These are phyloP conservation scores for Polypedilum vanderplanki DNA, from an alignment of 1,140 invertebrate species.

Conservation along the genomic window DNA sequence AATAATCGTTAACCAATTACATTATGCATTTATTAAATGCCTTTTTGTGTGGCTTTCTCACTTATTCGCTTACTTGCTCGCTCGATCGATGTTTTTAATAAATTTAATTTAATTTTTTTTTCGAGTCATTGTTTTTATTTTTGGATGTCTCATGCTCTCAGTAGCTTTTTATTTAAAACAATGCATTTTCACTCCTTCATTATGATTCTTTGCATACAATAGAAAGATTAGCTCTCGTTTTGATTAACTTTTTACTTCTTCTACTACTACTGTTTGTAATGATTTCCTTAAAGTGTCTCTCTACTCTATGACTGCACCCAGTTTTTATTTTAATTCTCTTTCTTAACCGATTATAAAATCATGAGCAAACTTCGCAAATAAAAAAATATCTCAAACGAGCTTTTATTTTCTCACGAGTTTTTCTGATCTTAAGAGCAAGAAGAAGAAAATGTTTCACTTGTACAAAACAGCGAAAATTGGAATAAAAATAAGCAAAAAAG, in stretches of 20 bases:
- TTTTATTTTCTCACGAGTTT: slow-evolving; percentile 8
- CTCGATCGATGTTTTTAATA: background rate
- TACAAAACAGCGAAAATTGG: background rate
- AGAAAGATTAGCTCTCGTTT: slow-evolving; percentile 11
- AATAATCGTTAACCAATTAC: slow-evolving; percentile 19
- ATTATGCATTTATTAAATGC: slow-evolving; percentile 14
- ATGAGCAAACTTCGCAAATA: background rate
- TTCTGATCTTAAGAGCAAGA: background rate
- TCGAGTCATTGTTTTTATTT: background rate
- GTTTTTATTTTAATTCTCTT: background rate
- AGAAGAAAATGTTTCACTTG: background rate
- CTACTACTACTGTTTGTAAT: background rate
- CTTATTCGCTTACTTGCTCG: background rate
- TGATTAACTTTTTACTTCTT: background rate
- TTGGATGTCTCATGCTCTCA: too few species aligned
- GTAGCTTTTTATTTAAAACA: background rate
- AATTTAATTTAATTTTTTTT: background rate
- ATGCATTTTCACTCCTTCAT: background rate
- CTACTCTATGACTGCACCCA: background rate
- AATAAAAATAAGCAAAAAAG: background rate
- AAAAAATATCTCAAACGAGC: background rate
- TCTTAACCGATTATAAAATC: background rate
- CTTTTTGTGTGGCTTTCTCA: background rate
- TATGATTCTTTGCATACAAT: slow-evolving; percentile 8
- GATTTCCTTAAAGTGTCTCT: background rate